A percentile compares a stretch with the other conserved stretches of the same genome.
Conservation (phyloP, 2,888 invertebrate genomes). For the Empis livida region DNA sequence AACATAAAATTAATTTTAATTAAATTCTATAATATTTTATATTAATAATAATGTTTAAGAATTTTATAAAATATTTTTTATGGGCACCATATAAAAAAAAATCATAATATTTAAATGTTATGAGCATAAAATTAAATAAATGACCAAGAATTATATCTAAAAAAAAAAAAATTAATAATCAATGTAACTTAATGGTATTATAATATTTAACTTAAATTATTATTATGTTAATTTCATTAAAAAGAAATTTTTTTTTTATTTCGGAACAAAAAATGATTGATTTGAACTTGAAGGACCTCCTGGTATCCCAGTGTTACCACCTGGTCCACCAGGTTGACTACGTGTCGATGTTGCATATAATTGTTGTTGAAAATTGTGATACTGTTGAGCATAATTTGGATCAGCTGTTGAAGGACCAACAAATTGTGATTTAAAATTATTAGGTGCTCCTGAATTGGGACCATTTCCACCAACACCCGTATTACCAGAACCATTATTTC, state of each 20-base stretch:
- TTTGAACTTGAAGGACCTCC: conserved; percentile 23
- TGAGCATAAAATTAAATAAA: too few relatives aligned
- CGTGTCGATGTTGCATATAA: conserved; percentile 77
- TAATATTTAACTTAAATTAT: too few relatives aligned
- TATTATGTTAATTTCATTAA: too few relatives aligned
- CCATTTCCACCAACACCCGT: background rate
- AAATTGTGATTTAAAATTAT: conserved; percentile 46
- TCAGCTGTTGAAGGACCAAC: conserved; percentile 77
- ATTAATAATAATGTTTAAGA: too few relatives aligned
- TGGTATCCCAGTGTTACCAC: conserved; percentile 19
- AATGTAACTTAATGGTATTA: too few relatives aligned
- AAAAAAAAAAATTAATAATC: too few relatives aligned
- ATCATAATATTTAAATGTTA: too few relatives aligned
- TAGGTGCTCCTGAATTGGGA: conserved; percentile 7
- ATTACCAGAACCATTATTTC: background rate
- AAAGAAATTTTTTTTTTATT: conserved; percentile 24
- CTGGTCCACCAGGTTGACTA: conserved; percentile 36
- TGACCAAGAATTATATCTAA: too few relatives aligned
- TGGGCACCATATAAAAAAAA: too few relatives aligned
- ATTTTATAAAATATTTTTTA: too few relatives aligned
- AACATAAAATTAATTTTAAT: too few relatives aligned
- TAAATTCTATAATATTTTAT: too few relatives aligned
- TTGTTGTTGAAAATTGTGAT: conserved; percentile 91
- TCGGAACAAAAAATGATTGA: conserved; percentile 32
- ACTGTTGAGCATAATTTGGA: conserved; percentile 88